Conservation (phyloP, 2,888 invertebrate species). For the Caenorhabditis angaria region DNA sequence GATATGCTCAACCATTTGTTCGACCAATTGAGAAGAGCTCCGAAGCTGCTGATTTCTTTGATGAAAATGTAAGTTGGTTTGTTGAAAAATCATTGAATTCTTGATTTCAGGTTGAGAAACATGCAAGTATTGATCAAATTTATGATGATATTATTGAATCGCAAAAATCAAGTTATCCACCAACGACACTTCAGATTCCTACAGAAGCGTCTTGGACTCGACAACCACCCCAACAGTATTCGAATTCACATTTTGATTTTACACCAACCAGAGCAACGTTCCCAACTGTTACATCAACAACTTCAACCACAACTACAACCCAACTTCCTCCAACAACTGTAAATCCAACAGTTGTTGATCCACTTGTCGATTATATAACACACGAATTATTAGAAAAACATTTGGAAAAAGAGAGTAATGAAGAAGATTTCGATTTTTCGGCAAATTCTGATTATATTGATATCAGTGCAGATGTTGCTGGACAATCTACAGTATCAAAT, state of each 20-base stretch:
- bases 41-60: background rate
- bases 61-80: background rate
- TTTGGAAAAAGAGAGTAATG: conserved; percentile 30
- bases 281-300: background rate
- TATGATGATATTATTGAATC: conserved; percentile 41
- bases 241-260: background rate
- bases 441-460: conserved; percentile 37
- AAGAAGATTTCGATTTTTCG: conserved; percentile 36
- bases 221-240: conserved; percentile 11
- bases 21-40: conserved; percentile 2
- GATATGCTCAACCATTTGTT: conserved; percentile 32
- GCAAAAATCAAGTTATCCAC: conserved; percentile 27
- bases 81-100: background rate
- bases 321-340: background rate
- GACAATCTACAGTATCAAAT: conserved; percentile 1
- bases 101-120: background rate
- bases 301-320: conserved; percentile 1
- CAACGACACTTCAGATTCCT: conserved; percentile 9
- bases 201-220: conserved; percentile 28
- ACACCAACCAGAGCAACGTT: background rate
- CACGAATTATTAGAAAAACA: conserved; percentile 36
- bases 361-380: conserved; percentile 36
- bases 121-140: conserved; percentile 26
- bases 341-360: conserved; percentile 11
- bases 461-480: conserved; percentile 36